phyloP scores from a whole-genome alignment of 1,140 invertebrate species.

The Zaprionus vittiger region DNA sequence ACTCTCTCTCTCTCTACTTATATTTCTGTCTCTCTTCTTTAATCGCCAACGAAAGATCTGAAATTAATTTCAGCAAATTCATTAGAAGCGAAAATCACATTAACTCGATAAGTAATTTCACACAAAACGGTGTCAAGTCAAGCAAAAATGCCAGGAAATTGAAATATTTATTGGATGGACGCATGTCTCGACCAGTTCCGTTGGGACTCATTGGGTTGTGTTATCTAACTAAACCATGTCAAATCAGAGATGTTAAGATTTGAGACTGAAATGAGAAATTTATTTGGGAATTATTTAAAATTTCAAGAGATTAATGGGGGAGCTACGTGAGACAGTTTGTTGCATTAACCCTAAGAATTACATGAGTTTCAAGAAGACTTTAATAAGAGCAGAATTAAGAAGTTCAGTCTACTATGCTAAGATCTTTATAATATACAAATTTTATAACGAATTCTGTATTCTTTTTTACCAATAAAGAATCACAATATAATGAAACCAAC shows the following conservation, averaged over 20 bases:
- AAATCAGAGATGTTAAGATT: conserved; percentile 1
- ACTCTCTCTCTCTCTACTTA: neutral
- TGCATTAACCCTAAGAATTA: too few species aligned
- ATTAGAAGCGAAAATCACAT: conserved; percentile 74
- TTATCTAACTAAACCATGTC: conserved; percentile 13
- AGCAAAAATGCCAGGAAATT: conserved; percentile 75
- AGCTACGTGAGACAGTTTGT: neutral
- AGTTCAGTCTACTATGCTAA: too few species aligned
- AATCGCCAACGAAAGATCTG: conserved; percentile 57
- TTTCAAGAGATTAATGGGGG: neutral
- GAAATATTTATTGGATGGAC: conserved; percentile 58
- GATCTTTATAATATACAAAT: neutral
- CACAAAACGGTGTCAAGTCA: conserved; percentile 72
- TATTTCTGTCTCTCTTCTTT: conserved; percentile 9
- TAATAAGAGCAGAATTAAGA: too few species aligned
- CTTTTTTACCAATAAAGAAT: neutral
- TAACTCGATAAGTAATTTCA: conserved; percentile 73
- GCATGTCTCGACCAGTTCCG: conserved; percentile 30
- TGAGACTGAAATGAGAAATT: neutral
- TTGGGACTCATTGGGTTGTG: conserved; percentile 14
- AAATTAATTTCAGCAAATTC: conserved; percentile 79
- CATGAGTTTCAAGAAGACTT: too few species aligned
- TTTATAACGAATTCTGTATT: neutral
- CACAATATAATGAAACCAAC: neutral
- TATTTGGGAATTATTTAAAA: neutral